phyloP scores from a whole-genome alignment of 1,140 invertebrate species.

The Ooceraea biroi region DNA sequence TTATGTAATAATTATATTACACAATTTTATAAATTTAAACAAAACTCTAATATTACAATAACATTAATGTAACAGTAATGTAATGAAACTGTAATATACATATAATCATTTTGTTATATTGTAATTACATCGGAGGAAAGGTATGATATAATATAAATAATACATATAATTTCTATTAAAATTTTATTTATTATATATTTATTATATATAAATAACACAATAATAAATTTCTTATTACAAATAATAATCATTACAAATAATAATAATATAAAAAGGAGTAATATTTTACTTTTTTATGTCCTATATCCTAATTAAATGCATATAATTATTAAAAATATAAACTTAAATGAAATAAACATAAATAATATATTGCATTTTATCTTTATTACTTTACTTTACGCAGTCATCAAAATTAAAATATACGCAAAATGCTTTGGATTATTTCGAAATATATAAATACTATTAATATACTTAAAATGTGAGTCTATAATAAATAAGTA shows the following conservation, averaged over 20 bases:
- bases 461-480: too few species aligned
- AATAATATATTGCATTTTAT: too few species aligned
- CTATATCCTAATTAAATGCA: neutral
- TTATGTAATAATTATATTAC: neutral
- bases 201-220: neutral
- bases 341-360: neutral
- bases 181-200: neutral
- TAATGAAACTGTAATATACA: neutral
- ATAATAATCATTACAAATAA: neutral
- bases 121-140: neutral
- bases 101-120: constrained; percentile 6
- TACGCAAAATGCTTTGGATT: too few species aligned
- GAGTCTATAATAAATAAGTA: too few species aligned
- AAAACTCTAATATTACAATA: neutral
- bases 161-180: neutral
- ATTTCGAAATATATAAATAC: too few species aligned
- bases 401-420: too few species aligned
- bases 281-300: neutral
- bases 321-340: neutral
- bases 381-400: too few species aligned
- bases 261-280: constrained; percentile 1
- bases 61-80: neutral
- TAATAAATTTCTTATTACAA: neutral
- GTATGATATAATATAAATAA: neutral
- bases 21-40: neutral